Percentiles rank a stretch among this genome's conserved stretches.
These are phyloP conservation scores for Clytia hemisphaerica DNA, from an alignment of 30 jellyfish, hydroid and myxozoan genomes.

Conservation along the genomic window DNA sequence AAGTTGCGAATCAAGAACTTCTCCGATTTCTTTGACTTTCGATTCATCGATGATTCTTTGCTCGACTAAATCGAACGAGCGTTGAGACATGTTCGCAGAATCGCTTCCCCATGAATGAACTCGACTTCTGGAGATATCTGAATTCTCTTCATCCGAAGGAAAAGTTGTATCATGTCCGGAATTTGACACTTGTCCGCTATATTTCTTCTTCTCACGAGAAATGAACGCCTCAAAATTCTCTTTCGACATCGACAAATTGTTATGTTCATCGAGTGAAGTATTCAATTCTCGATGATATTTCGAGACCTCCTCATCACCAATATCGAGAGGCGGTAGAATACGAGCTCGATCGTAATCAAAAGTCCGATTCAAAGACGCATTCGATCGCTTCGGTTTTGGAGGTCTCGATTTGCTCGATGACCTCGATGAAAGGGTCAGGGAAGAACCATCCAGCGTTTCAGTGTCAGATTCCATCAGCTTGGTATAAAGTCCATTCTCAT, in stretches of 20 bases:
- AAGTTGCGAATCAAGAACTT: slow-evolving; percentile 11
- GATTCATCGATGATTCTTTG: too few relatives aligned
- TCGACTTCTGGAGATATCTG: not conserved
- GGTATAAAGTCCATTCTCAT: slow-evolving; percentile 21
- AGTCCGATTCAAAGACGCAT: too few relatives aligned
- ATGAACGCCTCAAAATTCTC: slow-evolving; percentile 23
- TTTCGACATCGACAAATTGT: slow-evolving; percentile 1
- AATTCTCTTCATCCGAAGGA: not conserved
- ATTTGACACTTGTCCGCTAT: slow-evolving; percentile 29
- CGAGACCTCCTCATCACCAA: too few relatives aligned
- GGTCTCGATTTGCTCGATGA: not conserved
- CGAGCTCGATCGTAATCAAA: too few relatives aligned
- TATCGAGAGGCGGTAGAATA: too few relatives aligned
- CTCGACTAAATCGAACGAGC: too few relatives aligned
- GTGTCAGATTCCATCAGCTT: slow-evolving; percentile 11
- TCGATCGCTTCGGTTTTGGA: slow-evolving; percentile 21
- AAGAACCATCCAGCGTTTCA: not conserved
- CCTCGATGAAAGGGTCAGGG: not conserved
- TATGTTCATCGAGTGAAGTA: slow-evolving; percentile 8
- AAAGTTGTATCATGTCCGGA: not conserved
- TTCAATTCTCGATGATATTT: slow-evolving; percentile 1
- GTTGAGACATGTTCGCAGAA: not conserved
- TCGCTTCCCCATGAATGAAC: not conserved
- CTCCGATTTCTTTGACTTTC: slow-evolving; percentile 14
- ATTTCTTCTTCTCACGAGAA: slow-evolving; percentile 17